Evolutionary conservation across 2,113 vertebrate genomes (phyloP).

Genomic region (Tyrannus savana): DNA sequence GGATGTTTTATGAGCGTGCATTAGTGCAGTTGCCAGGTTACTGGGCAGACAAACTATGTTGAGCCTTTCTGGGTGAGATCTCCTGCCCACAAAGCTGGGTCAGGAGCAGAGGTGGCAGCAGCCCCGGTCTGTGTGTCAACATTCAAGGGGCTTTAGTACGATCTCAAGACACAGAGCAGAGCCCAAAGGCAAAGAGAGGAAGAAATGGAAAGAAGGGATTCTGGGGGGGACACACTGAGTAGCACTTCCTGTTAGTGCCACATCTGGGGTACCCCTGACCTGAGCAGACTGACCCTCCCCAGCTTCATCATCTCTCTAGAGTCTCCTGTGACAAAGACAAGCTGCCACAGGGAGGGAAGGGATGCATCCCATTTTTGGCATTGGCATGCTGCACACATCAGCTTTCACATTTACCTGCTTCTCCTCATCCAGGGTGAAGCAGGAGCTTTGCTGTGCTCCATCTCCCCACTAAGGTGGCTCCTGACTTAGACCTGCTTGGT

Average conservation of each 20-base stretch:
- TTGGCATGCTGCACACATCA: not conserved
- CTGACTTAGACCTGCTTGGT: not conserved
- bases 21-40: constrained; percentile 50
- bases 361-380: rapidly evolving
- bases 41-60: constrained; percentile 44
- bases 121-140: not conserved
- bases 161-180: not conserved
- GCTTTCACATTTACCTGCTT: not conserved
- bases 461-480: not conserved
- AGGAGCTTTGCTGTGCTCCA: not conserved
- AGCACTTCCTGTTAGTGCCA: not conserved
- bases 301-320: not conserved
- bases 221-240: not conserved
- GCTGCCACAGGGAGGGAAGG: not conserved
- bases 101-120: not conserved
- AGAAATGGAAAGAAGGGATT: not conserved
- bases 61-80: not conserved
- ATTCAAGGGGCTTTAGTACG: not conserved
- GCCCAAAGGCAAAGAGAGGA: not conserved
- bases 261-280: not conserved
- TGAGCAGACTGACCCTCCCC: not conserved
- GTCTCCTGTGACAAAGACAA: not conserved
- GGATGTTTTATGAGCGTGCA: constrained; percentile 19
- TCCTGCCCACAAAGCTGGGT: not conserved
- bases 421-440: not conserved